Base-by-base conservation (phyloP, 1,140 invertebrate genomes). In the Rhopalosiphum maidis region DNA sequence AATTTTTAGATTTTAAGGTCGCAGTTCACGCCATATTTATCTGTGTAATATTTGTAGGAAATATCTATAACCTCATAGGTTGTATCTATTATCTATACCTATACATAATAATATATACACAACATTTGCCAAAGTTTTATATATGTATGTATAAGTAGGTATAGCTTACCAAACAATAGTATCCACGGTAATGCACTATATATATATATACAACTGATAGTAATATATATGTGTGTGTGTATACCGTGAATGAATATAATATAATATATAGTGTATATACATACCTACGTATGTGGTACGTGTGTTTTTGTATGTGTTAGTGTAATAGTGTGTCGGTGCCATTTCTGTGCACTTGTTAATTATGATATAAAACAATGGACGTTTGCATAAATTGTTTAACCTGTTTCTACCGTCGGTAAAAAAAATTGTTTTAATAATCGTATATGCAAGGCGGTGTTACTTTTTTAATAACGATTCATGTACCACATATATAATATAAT, bases 311-410 rank as follows among this genome's bases (percentile, higher is more conserved):
- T 23, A 0, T 41, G 37, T 35, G 54, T 68, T 15, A 11, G 11
- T 37, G 37, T 37, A 37, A 37, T 37, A 37, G 37, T 25, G 22
- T 18, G 35, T n/a, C 68, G 48, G 48, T 85, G 82, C 82, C 82
- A 85, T 93, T 93, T 93, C 82, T 30, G 82, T 82, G 91, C 91
- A 93, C 91, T 93, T 93, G 91, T 93, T 93, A 93, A 93, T 93
- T 93, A 93, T 54, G 91, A 93, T 85, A 86, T 93, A 55, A 93
- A 93, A 93, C 91, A 93, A 93, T 93, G 91, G 91, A 93, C 91
- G 91, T 86, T 55, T 54, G 82, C 77, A 77, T 77, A 77, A 37
- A 86, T 93, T 85, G 91, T 93, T 85, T 43, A 30, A 93, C 91
- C 68, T 30, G 90, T 92, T 92, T 82, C 91, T 35, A n/a, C 21